Evolutionary conservation across 2,113 vertebrate species (phyloP).

Genomic region (Gallinago undulata): DNA sequence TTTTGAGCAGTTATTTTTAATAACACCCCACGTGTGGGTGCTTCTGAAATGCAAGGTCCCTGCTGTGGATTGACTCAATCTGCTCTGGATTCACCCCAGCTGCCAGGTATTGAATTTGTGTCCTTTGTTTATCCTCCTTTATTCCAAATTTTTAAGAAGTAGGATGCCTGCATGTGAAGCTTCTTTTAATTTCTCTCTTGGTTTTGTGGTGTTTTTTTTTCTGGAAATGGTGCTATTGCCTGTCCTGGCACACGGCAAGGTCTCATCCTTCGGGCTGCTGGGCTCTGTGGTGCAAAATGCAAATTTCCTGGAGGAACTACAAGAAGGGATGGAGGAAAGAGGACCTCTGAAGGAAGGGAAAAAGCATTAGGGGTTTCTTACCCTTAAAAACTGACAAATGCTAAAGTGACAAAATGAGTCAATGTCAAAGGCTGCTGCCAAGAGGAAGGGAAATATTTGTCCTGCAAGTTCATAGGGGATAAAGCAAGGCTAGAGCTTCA

Average conservation of each 20-base stretch:
- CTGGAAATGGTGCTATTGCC: not conserved
- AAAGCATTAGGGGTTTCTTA: not conserved
- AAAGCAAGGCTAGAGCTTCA: not conserved
- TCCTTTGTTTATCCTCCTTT: not conserved
- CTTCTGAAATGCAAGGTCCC: not conserved
- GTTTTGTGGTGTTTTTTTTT: too few species aligned
- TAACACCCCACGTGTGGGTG: not conserved
- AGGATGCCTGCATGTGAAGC: not conserved
- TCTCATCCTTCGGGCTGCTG: not conserved
- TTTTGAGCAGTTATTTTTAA: not conserved
- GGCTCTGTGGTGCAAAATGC: not conserved
- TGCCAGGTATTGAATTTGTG: not conserved
- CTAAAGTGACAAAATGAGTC: not conserved
- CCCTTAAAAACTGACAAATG: not conserved
- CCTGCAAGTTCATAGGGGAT: not conserved
- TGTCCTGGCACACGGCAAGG: not conserved
- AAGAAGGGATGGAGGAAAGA: not conserved
- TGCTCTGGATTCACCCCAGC: not conserved
- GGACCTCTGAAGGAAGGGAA: not conserved
- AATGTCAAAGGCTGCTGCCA: not conserved
- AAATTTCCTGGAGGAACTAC: not conserved
- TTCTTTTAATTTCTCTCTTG: not conserved
- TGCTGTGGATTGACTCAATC: not conserved
- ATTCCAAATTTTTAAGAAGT: not conserved
- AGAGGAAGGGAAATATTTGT: not conserved